Conservation (phyloP, 1,140 invertebrate genomes). For the Sycophila sp. region DNA sequence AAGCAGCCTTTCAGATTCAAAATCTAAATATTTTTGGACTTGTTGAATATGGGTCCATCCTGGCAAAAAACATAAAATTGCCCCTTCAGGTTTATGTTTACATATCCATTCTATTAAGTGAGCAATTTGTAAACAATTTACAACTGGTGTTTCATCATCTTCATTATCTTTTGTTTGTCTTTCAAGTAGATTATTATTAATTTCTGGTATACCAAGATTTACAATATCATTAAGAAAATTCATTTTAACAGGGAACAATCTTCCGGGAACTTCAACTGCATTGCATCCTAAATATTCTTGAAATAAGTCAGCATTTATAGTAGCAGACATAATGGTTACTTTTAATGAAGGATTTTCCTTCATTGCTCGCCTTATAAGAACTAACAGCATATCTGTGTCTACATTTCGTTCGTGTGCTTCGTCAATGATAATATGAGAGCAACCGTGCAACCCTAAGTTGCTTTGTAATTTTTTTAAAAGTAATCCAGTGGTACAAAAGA, state of each 20-base stretch:
- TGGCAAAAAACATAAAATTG: slow-evolving; percentile 75
- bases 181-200: too few relatives aligned
- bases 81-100: slow-evolving; percentile 63
- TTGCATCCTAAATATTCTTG: slow-evolving; percentile 75
- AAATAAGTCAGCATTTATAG: slow-evolving; percentile 79
- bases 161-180: not conserved
- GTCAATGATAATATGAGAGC: slow-evolving; percentile 79
- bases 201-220: slow-evolving; percentile 18
- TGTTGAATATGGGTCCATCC: slow-evolving; percentile 70
- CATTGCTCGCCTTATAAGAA: slow-evolving; percentile 67
- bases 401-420: slow-evolving; percentile 81
- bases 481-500: slow-evolving; percentile 82
- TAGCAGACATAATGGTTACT: slow-evolving; percentile 89
- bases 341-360: slow-evolving; percentile 64
- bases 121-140: slow-evolving; percentile 46
- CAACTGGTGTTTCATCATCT: slow-evolving; percentile 24
- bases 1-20: slow-evolving; percentile 40
- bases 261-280: slow-evolving; percentile 65
- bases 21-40: slow-evolving; percentile 36
- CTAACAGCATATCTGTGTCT: slow-evolving; percentile 73
- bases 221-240: slow-evolving; percentile 67
- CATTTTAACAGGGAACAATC: slow-evolving; percentile 69
- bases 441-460: slow-evolving; percentile 64
- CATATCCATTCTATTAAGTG: slow-evolving; percentile 60
- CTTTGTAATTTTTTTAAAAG: slow-evolving; percentile 74